Percentiles rank a stretch among this genome's conserved stretches.
Conservation (phyloP, 1,140 invertebrate genomes). For the Drosophila ironensis region DNA sequence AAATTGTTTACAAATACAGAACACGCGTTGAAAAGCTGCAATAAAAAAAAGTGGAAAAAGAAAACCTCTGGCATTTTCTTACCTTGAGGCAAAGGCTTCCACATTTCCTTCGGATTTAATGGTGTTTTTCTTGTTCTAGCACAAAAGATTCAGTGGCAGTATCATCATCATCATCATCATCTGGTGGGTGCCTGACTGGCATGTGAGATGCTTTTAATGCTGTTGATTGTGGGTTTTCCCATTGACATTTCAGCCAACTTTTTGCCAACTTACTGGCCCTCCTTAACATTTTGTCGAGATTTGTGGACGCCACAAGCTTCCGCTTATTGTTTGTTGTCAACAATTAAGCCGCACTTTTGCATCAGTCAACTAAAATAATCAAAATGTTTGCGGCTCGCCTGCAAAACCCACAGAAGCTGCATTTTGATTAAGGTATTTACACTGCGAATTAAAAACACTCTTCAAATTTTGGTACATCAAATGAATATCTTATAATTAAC, state of each 20-base stretch:
- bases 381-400: slow-evolving; percentile 61
- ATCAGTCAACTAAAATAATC: slow-evolving; percentile 60
- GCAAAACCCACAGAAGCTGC: slow-evolving; percentile 26
- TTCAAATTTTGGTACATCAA: neutral
- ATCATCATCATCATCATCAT: slow-evolving; percentile 18
- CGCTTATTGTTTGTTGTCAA: slow-evolving; percentile 68
- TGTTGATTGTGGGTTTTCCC: slow-evolving; percentile 35
- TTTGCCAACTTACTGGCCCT: slow-evolving; percentile 4
- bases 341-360: slow-evolving; percentile 67
- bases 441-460: neutral
- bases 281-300: slow-evolving; percentile 30
- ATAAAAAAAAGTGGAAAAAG: slow-evolving; percentile 13
- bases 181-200: slow-evolving; percentile 48
- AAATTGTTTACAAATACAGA: slow-evolving; percentile 74
- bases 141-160: slow-evolving; percentile 16
- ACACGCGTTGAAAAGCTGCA: slow-evolving; percentile 66
- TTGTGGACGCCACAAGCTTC: slow-evolving; percentile 55
- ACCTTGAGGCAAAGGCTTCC: slow-evolving; percentile 44
- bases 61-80: slow-evolving; percentile 43
- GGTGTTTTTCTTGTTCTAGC: slow-evolving; percentile 35
- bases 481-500: too few relatives aligned
- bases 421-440: neutral
- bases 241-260: slow-evolving; percentile 44
- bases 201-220: slow-evolving; percentile 44
- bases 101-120: slow-evolving; percentile 43